Percentiles rank a stretch among this genome's conserved stretches.
phyloP scores from a whole-genome alignment of 2,888 invertebrate species.

The Bhutanitis thaidina region DNA sequence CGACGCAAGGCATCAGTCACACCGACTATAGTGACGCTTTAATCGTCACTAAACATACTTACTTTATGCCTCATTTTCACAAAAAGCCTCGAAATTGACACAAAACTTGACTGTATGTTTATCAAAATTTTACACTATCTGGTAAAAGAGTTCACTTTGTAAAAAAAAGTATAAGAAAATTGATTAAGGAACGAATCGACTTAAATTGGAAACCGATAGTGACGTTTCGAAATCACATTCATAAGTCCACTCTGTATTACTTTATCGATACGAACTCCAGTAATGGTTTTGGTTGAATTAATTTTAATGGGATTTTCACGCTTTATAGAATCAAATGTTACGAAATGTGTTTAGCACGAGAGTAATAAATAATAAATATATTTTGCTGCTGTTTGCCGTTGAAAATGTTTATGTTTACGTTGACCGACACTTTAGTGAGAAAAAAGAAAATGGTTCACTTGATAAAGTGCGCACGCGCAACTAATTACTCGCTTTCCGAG shows the following conservation, averaged over 20 bases:
- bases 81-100: conserved; percentile 50
- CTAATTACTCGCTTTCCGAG: conserved; percentile 32
- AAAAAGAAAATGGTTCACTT: conserved; percentile 35
- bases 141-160: conserved; percentile 59
- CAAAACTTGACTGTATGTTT: conserved; percentile 58
- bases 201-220: conserved; percentile 80
- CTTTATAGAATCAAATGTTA: conserved; percentile 76
- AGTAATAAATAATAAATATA: conserved; percentile 62
- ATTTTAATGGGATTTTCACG: conserved; percentile 79
- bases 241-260: conserved; percentile 75
- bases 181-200: conserved; percentile 80
- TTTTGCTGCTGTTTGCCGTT: conserved; percentile 30
- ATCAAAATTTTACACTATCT: conserved; percentile 47
- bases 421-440: conserved; percentile 53
- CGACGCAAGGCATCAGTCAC: conserved; percentile 52
- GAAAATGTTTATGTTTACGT: conserved; percentile 30
- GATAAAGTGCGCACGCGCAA: conserved; percentile 58
- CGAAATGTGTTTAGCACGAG: conserved; percentile 68
- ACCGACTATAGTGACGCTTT: conserved; percentile 48
- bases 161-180: conserved; percentile 75
- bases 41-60: conserved; percentile 15
- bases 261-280: conserved; percentile 76
- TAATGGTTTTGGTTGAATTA: conserved; percentile 78
- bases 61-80: conserved; percentile 28
- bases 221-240: conserved; percentile 79